Evolutionary conservation across 2,888 invertebrate genomes (phyloP), one percentile per base, ranked within the genome.

Genomic region (Pandemis cinnamomeana): DNA sequence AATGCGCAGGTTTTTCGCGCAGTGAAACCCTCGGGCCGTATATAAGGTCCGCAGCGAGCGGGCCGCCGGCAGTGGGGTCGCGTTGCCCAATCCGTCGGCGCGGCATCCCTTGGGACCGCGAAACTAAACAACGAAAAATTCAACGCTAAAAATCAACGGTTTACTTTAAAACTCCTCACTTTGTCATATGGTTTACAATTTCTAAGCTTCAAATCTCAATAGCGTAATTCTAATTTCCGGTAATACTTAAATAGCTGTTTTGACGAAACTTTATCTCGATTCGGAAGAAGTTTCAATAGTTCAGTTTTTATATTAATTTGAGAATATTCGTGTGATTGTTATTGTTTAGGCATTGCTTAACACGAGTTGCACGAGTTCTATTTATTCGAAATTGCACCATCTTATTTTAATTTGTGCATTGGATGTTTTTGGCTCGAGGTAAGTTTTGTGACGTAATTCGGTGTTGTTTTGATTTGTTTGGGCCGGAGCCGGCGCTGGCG

Each of bases 1-100:
- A 80, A 46, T 84, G 89, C 89, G 88, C 89, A 87, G 82, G 87
- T 85, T 79, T 76, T 75, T 76, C 66, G 81, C 83, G 83, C 84
- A 83, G 68, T 67, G 68, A 71, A 78, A 64, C 79, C 68, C 72
- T 64, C 75, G 71, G 72, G 51, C 46, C 10, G 36, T 72, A 79
- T 83, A 83, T 80, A 81, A 83, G 80, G 78, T 77, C 72, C 71
- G 61, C 55, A 51, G 61, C 36, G 62, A 73, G 41, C 11, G 71
- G 15, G 71, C 71, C 77, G 79, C 70, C 77, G 74, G 77, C 71
- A 71, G 78, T 79, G 75, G 79, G 60, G 60, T 71, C 77, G 61
- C 15, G 69, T 11, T 42, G 62, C 55, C 67, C 61, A 42, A 62
- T 41, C 55, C 68, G 53, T 60, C 60, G 53, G 11, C 66, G 51